Conservation (phyloP, 23 tunicate species). For the Halocynthia aurantium region DNA sequence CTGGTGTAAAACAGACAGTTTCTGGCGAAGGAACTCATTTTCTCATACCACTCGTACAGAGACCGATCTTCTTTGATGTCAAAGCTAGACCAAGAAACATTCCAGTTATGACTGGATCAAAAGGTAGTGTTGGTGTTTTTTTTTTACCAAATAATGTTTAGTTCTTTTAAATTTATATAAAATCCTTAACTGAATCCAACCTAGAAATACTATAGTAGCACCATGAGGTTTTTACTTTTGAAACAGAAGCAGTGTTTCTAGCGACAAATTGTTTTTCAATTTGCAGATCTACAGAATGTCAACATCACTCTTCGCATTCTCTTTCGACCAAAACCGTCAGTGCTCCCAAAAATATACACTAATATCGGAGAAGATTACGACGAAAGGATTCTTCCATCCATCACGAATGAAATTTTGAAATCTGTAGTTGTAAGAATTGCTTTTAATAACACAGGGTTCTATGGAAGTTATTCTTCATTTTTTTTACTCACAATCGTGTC, state of each 20-base stretch:
- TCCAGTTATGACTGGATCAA: conserved; percentile 96
- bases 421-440: conserved; percentile 72
- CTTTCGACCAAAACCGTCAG: conserved; percentile 90
- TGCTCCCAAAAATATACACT: conserved; percentile 77
- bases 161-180: background rate
- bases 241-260: too few relatives aligned
- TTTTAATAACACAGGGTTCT: too few relatives aligned
- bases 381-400: conserved; percentile 96
- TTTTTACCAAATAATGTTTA: background rate
- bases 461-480: too few relatives aligned
- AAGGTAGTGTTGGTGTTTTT: conserved; percentile 38
- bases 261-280: background rate
- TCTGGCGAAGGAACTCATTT: conserved; percentile 96
- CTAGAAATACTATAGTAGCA: too few relatives aligned
- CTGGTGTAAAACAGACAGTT: conserved; percentile 80
- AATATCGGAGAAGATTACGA: conserved; percentile 96
- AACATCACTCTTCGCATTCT: conserved; percentile 97
- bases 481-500: background rate
- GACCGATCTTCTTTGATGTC: conserved; percentile 96
- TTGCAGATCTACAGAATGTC: conserved; percentile 89
- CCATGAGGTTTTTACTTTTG: too few relatives aligned
- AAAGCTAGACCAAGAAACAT: conserved; percentile 94
- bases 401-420: conserved; percentile 99
- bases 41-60: conserved; percentile 88
- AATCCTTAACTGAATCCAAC: background rate